Base-by-base conservation (phyloP, 2,113 vertebrate genomes). In the Perca flavescens region DNA sequence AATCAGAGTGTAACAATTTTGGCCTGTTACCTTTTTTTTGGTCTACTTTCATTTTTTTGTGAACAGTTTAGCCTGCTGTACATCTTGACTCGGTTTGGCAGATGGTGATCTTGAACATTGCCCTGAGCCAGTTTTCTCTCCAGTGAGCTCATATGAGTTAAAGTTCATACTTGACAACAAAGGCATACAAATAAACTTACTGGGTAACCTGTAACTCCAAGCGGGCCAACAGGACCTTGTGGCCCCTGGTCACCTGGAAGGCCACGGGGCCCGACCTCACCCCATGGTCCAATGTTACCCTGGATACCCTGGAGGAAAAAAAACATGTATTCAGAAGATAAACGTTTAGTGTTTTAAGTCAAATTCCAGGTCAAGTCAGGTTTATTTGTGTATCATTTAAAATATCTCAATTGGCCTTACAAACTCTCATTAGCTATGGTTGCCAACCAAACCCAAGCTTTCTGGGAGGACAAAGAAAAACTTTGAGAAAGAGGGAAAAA, bases 261-360 rank as follows among this genome's bases (percentile, higher is more conserved):
- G 3, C 95, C 95, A 65, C 70, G 84, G 17, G 81, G 1, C 3
- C 95, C 95, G 6, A 65, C 49, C 25, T 86, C 89, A 6, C 95
- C 95, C 93, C 94, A 95, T 0, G 86, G 85, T 47, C 95, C 95
- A 57, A 94, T 93, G 80, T 94, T 94, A 49, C 95, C 95, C 36
- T 92, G 93, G 13, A 92, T 66, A 61, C 94, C 95, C 95, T 96
- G 70, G 5, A 74, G 49, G 66, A 58, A 64, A 69, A 86, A 69
- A 50, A 50, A 31, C 0, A 77, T 13, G 0, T 11, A 17, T 40
- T 58, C 16, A 75, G 0, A 66, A 53, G 3, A 13, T 13, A 52
- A 31, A 31, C 0, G 2, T 25, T 52, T 63, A 61, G 54, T 53
- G 16, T 19, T 57, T 57, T 13, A 6, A 25, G 46, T 7, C 1